A percentile compares a stretch with the other conserved stretches of the same genome.
Conservation (phyloP, 2,113 vertebrate species). For the Dipodomys merriami region DNA sequence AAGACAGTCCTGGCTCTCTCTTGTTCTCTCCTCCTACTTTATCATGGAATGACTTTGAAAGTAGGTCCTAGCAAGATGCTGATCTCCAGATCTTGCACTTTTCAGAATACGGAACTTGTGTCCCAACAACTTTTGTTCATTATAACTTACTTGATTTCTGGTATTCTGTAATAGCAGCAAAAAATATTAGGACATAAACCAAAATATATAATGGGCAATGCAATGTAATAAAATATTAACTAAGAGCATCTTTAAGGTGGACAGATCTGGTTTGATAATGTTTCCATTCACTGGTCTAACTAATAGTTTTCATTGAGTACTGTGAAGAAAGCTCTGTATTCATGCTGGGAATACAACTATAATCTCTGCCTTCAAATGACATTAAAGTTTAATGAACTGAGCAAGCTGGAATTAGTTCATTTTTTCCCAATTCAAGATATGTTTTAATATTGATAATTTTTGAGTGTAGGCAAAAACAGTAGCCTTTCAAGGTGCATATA, state of each 20-base stretch:
- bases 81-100: neutral
- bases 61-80: neutral
- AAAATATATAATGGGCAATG: neutral
- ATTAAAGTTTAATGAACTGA: conserved; percentile 30
- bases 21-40: neutral
- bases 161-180: neutral
- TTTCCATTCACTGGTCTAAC: conserved; percentile 8
- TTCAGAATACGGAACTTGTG: neutral
- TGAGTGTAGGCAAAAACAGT: neutral
- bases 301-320: neutral
- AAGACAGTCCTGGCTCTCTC: neutral
- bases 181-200: neutral
- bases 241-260: neutral
- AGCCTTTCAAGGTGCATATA: neutral
- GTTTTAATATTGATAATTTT: conserved; percentile 36
- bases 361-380: conserved; percentile 13
- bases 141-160: neutral
- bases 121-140: neutral
- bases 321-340: neutral
- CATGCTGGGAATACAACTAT: neutral
- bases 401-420: neutral
- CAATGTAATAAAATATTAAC: neutral
- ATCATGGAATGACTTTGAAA: neutral
- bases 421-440: conserved; percentile 11
- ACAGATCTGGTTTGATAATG: conserved; percentile 35